Evolutionary conservation across 2,113 vertebrate genomes (phyloP), one percentile per base, ranked within the genome.

Genomic region (Antechinus stuartii): DNA sequence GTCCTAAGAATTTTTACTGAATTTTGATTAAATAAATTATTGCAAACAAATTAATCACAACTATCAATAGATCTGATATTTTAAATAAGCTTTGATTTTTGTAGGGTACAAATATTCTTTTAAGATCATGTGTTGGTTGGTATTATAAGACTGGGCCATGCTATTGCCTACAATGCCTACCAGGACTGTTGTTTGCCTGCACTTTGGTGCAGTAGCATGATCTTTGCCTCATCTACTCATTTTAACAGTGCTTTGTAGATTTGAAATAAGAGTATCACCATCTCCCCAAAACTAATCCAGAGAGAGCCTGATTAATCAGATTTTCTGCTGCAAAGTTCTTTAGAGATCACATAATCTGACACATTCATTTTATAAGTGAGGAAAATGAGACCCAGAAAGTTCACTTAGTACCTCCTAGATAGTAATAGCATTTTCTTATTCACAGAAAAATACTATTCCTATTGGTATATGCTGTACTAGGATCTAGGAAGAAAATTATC

Each of bases 11-110:
- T 94, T 94, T 42, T 93, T 94, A 90, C 25, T 91, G 30, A 93
- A 57, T 93, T 92, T 94, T 95, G 46, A 93, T 94, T 96, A 95
- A 95, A 92, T 96, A 26, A 35, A 92, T n/a, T 49, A 49, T 49
- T 49, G 5, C 92, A 93, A 95, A 50, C 57, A 55, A 93, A 94
- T 56, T 84, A 35, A 35, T 90, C 90, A 93, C 8, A 94, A 22
- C 93, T 90, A 54, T 42, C 16, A 92, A 3, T 46, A 92, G 50
- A 92, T 90, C 14, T 30, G 22, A 90, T 54, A 54, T 53, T 91
- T 94, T 53, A 95, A 95, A 42, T 84, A 84, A 84, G 68, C 57
- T 35, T 35, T 68, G 57, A 27, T 26, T 84, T 84, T 42, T 84
- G 61, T 68, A 16, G 35, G 1, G 6, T 84, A 22, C 19, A 52